phyloP scores from a whole-genome alignment of 2,797 vertebrate species.

The Percopsis omiscomaycus region DNA sequence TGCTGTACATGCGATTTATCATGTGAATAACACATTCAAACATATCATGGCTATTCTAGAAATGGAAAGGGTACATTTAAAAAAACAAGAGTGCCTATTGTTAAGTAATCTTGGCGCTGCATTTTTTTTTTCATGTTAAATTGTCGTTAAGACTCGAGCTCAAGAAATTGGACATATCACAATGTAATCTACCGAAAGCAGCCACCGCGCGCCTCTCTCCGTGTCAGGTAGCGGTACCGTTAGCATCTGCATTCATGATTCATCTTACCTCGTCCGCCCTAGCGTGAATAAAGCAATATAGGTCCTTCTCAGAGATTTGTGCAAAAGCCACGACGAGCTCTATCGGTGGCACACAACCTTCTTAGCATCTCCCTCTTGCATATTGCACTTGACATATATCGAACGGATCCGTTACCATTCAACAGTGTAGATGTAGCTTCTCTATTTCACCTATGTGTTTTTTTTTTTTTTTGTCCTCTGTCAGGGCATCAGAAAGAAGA shows the following conservation, averaged over 20 bases:
- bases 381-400: not conserved
- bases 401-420: not conserved
- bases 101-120: too few relatives aligned
- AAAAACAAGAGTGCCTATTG: too few relatives aligned
- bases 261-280: conserved; percentile 54
- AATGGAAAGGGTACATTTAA: too few relatives aligned
- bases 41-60: too few relatives aligned
- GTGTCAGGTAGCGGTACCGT: too few relatives aligned
- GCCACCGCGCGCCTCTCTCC: too few relatives aligned
- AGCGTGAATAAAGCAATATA: conserved; percentile 25
- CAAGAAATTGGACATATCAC: too few relatives aligned
- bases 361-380: conserved; percentile 39
- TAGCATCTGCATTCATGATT: not conserved
- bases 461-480: conserved; percentile 25
- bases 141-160: too few relatives aligned
- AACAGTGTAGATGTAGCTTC: conserved; percentile 5
- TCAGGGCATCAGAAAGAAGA: conserved; percentile 28
- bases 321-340: conserved; percentile 35
- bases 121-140: too few relatives aligned
- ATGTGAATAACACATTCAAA: too few relatives aligned
- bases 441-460: not conserved
- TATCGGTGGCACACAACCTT: conserved; percentile 26
- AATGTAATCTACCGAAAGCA: too few relatives aligned
- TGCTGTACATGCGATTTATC: too few relatives aligned
- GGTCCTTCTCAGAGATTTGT: conserved; percentile 33